Percentiles rank a stretch among this genome's conserved stretches.
These are phyloP conservation scores for Parnassius smintheus DNA, from an alignment of 2,888 invertebrate species.

Conservation along the genomic window DNA sequence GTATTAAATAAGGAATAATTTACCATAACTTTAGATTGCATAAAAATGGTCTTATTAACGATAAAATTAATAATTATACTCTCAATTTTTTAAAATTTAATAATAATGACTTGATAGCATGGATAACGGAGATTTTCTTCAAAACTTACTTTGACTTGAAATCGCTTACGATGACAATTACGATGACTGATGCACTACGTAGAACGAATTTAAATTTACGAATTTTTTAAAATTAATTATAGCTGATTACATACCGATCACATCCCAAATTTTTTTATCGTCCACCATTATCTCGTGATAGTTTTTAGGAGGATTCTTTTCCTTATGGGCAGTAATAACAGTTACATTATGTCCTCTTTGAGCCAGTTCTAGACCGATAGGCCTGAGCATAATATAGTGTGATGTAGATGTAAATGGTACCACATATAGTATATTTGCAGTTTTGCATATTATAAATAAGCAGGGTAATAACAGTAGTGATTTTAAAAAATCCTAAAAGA, in stretches of 20 bases:
- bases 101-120: too few species aligned
- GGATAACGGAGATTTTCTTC: too few species aligned
- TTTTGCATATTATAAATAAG: constrained; percentile 33
- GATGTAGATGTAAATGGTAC: constrained; percentile 73
- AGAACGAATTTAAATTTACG: too few species aligned
- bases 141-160: too few species aligned
- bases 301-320: constrained; percentile 54
- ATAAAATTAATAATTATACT: too few species aligned
- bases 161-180: too few species aligned
- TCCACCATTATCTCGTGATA: constrained; percentile 63
- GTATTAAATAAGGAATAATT: neutral
- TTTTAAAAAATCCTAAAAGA: constrained; percentile 23
- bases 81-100: too few species aligned
- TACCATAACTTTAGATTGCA: too few species aligned
- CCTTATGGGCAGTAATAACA: constrained; percentile 63
- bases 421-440: constrained; percentile 68
- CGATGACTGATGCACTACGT: too few species aligned
- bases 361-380: constrained; percentile 72
- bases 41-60: too few species aligned
- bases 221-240: too few species aligned
- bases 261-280: constrained; percentile 62
- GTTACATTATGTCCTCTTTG: constrained; percentile 77
- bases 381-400: constrained; percentile 68
- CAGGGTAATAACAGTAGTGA: constrained; percentile 5
- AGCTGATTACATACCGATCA: constrained; percentile 50